Base-by-base conservation (phyloP, 2,888 invertebrate species). In the Drosophila ustulata region DNA sequence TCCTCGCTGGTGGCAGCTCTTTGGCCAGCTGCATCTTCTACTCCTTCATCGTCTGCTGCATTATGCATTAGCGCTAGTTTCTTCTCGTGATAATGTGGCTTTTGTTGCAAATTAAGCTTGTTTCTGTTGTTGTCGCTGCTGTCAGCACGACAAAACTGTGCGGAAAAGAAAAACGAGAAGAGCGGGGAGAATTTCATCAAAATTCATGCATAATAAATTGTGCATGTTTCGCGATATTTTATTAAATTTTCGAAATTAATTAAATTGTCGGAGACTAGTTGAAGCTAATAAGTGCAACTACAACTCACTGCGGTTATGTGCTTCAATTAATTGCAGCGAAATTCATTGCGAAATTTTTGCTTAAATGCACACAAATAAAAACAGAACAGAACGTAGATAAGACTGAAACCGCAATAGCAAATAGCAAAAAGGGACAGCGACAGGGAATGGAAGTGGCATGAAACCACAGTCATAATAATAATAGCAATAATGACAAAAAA, bases 71-170 rank as follows among this genome's bases (percentile, higher is more conserved):
- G 32, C 34, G 69, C 64, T 37, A 66, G 61, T 78, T 83, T 75
- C 59, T 69, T 56, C 66, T 68, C 75, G 41, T 59, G 66, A 43
- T 74, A 66, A 66, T 78, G 71, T 53, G 58, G 56, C 32, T 49
- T 55, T 65, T 50, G 53, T 45, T 76, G 50, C 32, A 49, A 34
- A 25, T 46, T 34, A 47, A 55, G 45, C 55, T 53, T 69, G 52
- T 63, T 72, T 41, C 51, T 78, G 55, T 61, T 73, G 56, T 52
- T 58, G 51, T 34, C 55, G 30, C 53, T 58, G 61, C 43, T 62
- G 53, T 62, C 53, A 49, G 52, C 67, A 23, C 43, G 77, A 77
- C 85, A 86, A 65, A 66, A 62, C 85, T 86, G 74, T 30, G 49
- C 23, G 45, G 7, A 5, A 37, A 37, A 32, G 25, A 30, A 30